A percentile compares a stretch with the other conserved stretches of the same genome.
phyloP scores from a whole-genome alignment of 2,113 vertebrate species.

The Hippopotamus amphibius region DNA sequence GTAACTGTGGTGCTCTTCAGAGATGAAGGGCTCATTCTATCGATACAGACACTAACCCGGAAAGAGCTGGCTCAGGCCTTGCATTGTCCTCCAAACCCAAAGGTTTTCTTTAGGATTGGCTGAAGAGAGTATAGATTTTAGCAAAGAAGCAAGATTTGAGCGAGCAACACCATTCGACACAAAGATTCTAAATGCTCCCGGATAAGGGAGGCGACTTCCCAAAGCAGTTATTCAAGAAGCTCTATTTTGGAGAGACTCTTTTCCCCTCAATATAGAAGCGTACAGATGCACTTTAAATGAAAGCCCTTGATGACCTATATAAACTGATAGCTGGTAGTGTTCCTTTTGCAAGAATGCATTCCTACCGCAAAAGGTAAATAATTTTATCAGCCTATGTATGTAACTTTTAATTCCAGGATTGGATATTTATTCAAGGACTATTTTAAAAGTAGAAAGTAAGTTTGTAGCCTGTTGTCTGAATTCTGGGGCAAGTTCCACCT shows the following conservation, averaged over 20 bases:
- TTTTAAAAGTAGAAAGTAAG: slow-evolving; percentile 71
- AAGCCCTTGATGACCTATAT: slow-evolving; percentile 72
- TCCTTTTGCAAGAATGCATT: slow-evolving; percentile 68
- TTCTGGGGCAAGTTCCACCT: slow-evolving; percentile 62
- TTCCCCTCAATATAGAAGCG: slow-evolving; percentile 68
- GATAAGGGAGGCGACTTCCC: slow-evolving; percentile 52
- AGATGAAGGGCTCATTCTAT: slow-evolving; percentile 13
- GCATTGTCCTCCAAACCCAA: background rate
- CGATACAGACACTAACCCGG: background rate
- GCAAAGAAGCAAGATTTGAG: background rate
- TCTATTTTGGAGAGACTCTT: slow-evolving; percentile 68
- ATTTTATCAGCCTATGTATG: slow-evolving; percentile 67
- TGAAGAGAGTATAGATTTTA: background rate
- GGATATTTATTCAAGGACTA: slow-evolving; percentile 66
- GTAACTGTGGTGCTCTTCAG: slow-evolving; percentile 57
- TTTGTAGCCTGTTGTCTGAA: slow-evolving; percentile 74
- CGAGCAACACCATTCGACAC: background rate
- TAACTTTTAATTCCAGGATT: slow-evolving; percentile 64
- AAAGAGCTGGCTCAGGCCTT: slow-evolving; percentile 4
- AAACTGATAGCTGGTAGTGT: slow-evolving; percentile 63
- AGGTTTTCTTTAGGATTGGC: slow-evolving; percentile 28
- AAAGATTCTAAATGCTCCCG: slow-evolving; percentile 25
- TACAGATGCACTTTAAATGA: slow-evolving; percentile 87
- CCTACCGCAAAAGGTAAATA: slow-evolving; percentile 65
- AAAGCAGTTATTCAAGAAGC: slow-evolving; percentile 59